A percentile compares a stretch with the other conserved stretches of the same genome.
Evolutionary conservation across 1,140 invertebrate species (phyloP).

Genomic region (Drosophila bocqueti): DNA sequence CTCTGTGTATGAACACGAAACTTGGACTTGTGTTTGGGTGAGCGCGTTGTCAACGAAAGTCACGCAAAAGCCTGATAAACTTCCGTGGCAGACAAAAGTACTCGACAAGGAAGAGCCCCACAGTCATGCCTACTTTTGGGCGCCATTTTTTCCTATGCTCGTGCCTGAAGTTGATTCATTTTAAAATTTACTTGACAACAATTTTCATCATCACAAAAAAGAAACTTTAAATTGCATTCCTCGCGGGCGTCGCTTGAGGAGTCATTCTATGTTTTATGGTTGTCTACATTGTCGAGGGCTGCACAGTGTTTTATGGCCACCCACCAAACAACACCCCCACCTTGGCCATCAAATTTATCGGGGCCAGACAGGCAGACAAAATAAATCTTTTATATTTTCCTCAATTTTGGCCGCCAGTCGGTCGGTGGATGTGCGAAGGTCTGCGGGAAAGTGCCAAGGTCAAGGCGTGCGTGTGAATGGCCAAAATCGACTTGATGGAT

Average conservation of each 20-base stretch:
- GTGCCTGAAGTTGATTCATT: conserved; percentile 55
- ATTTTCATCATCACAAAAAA: conserved; percentile 59
- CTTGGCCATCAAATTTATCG: conserved; percentile 70
- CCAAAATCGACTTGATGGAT: conserved; percentile 55
- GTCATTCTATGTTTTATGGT: conserved; percentile 36
- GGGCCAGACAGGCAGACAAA: conserved; percentile 63
- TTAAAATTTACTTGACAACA: conserved; percentile 58
- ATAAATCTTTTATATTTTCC: conserved; percentile 66
- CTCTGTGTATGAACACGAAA: background rate
- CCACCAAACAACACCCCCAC: conserved; percentile 28
- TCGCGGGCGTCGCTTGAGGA: background rate
- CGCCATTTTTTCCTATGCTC: conserved; percentile 10
- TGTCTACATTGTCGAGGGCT: conserved; percentile 50
- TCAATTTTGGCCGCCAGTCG: conserved; percentile 14
- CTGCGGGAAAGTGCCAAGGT: conserved; percentile 58
- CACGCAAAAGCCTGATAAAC: conserved; percentile 81
- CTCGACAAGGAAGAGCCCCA: conserved; percentile 19
- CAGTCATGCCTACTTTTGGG: conserved; percentile 68
- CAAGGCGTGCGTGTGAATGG: conserved; percentile 74
- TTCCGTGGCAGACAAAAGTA: conserved; percentile 66
- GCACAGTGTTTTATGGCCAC: conserved; percentile 69
- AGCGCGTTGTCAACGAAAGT: conserved; percentile 73
- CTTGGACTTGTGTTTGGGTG: conserved; percentile 25
- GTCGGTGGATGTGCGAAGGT: conserved; percentile 15
- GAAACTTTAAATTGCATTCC: conserved; percentile 77